Evolutionary conservation across 2,888 invertebrate species (phyloP).

Genomic region (Polymixis lichenea): DNA sequence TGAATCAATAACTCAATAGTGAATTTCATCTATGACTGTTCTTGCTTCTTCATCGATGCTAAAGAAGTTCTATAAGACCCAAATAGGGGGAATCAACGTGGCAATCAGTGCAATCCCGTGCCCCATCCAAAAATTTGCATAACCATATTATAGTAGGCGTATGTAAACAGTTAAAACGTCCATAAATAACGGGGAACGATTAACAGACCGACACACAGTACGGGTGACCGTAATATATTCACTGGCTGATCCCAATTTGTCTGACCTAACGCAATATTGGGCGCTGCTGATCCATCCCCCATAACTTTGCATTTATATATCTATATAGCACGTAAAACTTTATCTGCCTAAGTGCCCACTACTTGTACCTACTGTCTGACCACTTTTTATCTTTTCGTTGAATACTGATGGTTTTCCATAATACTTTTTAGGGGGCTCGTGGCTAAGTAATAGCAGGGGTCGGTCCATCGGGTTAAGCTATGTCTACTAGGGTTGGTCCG

Average conservation of each 20-base stretch:
- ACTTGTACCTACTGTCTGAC: slow-evolving; percentile 1
- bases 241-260: slow-evolving; percentile 89
- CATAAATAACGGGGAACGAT: slow-evolving; percentile 89
- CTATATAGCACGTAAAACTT: slow-evolving; percentile 59
- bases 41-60: neutral
- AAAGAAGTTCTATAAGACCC: neutral
- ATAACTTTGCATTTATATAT: slow-evolving; percentile 73
- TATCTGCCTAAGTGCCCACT: slow-evolving; percentile 43
- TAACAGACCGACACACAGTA: slow-evolving; percentile 88
- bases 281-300: slow-evolving; percentile 74
- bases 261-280: slow-evolving; percentile 89
- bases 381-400: neutral
- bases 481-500: too few relatives aligned
- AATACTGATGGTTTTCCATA: neutral
- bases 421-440: neutral
- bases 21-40: neutral
- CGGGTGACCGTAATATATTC: slow-evolving; percentile 89
- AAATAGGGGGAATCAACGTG: neutral
- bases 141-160: slow-evolving; percentile 59
- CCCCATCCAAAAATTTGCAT: slow-evolving; percentile 51
- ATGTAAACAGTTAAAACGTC: slow-evolving; percentile 75
- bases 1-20: neutral
- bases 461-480: too few relatives aligned
- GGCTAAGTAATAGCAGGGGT: too few relatives aligned
- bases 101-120: slow-evolving; percentile 38